A percentile compares a stretch with the other conserved stretches of the same genome.
These are phyloP conservation scores for Jaculus jaculus DNA, from an alignment of 2,113 vertebrate genomes.

Conservation along the genomic window DNA sequence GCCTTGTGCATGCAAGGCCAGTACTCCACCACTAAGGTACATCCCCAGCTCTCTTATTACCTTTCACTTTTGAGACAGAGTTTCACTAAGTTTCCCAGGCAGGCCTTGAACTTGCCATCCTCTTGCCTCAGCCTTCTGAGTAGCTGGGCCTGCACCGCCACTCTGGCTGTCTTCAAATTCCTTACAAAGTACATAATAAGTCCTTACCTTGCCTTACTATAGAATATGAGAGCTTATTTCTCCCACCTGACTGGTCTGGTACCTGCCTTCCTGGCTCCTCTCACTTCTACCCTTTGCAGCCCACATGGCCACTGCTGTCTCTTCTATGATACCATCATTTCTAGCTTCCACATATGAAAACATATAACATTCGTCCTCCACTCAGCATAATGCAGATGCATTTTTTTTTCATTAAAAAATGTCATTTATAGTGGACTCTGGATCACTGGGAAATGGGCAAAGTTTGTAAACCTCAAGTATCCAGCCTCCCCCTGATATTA, in stretches of 20 bases:
- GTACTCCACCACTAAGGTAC: background rate
- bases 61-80: background rate
- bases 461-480: background rate
- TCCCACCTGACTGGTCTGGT: background rate
- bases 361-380: too few relatives aligned
- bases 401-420: background rate
- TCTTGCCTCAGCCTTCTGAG: background rate
- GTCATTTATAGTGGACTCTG: background rate
- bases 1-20: background rate
- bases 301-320: background rate
- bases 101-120: background rate
- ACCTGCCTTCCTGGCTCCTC: background rate
- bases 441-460: constrained; percentile 27
- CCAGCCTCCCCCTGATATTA: constrained; percentile 8
- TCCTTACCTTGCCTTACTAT: background rate
- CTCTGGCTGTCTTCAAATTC: background rate
- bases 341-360: background rate
- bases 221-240: background rate
- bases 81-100: background rate
- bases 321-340: background rate
- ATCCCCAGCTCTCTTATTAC: background rate
- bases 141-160: too few relatives aligned
- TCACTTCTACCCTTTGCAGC: background rate
- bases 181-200: background rate
- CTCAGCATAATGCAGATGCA: background rate